phyloP scores from a whole-genome alignment of 2,113 vertebrate species.

The Procapra przewalskii region DNA sequence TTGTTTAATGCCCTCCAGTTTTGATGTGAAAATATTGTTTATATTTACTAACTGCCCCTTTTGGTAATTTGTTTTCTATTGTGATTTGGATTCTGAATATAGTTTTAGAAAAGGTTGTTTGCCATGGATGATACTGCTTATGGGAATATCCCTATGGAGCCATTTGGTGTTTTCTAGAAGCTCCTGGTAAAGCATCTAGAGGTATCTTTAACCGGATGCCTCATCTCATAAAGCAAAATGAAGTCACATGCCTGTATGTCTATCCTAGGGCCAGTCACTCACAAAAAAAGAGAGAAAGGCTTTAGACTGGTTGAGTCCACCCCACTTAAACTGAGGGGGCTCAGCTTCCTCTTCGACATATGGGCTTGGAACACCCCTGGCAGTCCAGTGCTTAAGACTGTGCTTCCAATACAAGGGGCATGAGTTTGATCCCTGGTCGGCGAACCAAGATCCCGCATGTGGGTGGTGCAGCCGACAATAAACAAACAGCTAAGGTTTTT shows the following conservation, averaged over 20 bases:
- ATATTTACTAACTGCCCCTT: neutral
- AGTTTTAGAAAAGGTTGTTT: neutral
- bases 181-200: neutral
- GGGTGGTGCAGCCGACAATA: neutral
- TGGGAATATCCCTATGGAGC: neutral
- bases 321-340: neutral
- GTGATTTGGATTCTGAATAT: neutral
- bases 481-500: neutral
- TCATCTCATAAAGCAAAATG: neutral
- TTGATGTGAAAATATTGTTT: neutral
- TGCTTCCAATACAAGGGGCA: neutral
- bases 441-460: neutral
- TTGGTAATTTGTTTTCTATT: neutral
- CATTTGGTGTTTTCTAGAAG: neutral
- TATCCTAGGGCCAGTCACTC: neutral
- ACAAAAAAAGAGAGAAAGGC: neutral
- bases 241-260: neutral
- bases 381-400: neutral
- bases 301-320: neutral
- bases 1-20: neutral
- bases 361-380: neutral
- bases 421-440: neutral
- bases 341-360: neutral
- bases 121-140: neutral
- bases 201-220: neutral